phyloP scores from a whole-genome alignment of 2,888 invertebrate species.

The Didymodactylos carnosus region DNA sequence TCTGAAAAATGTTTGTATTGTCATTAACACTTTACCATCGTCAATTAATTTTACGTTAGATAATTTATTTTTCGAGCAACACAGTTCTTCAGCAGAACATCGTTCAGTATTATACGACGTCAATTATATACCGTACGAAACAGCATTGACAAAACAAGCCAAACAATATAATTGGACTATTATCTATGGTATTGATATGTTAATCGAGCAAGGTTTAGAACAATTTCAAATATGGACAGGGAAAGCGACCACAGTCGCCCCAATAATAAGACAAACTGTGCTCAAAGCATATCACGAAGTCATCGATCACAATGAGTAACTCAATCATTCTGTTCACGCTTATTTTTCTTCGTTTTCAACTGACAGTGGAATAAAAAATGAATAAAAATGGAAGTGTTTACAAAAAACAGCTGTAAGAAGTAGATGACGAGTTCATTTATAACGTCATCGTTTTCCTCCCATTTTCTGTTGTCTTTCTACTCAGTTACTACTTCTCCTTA shows the following conservation, averaged over 20 bases:
- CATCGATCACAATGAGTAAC: neutral
- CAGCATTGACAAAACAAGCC: neutral
- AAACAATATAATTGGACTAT: neutral
- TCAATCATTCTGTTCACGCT: neutral
- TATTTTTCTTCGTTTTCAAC: neutral
- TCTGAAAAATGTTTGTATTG: neutral
- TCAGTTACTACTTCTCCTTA: too few species aligned
- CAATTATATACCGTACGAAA: neutral
- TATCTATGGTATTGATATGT: neutral
- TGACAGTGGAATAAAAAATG: too few species aligned
- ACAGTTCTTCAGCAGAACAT: too few species aligned
- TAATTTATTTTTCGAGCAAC: neutral
- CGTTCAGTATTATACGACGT: neutral
- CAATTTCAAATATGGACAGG: neutral
- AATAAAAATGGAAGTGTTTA: too few species aligned
- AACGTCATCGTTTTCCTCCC: too few species aligned
- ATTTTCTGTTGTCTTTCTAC: too few species aligned
- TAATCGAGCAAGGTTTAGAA: neutral
- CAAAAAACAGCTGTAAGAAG: too few species aligned
- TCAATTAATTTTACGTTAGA: neutral
- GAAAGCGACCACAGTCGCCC: neutral
- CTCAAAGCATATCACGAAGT: neutral
- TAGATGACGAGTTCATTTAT: too few species aligned
- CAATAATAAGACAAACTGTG: neutral
- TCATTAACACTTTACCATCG: neutral